phyloP scores from a whole-genome alignment of 2,888 invertebrate species.

The Pseudoips prasinana region DNA sequence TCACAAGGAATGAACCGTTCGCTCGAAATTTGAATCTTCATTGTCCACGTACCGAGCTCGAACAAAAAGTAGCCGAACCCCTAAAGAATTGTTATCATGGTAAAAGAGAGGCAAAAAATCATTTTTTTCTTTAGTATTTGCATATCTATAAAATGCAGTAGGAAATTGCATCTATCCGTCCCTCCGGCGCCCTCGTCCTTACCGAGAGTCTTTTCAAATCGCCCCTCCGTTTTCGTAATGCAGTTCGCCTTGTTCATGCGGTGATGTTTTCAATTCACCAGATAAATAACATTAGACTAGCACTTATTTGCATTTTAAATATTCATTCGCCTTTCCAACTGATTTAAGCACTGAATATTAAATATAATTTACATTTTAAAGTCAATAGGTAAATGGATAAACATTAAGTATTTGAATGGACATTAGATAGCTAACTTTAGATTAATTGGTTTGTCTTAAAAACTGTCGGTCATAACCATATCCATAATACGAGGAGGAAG shows the following conservation, averaged over 20 bases:
- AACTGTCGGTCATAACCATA: too few relatives aligned
- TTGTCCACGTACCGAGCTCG: constrained; percentile 26
- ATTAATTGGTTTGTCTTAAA: too few relatives aligned
- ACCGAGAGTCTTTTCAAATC: constrained; percentile 55
- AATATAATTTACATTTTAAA: background rate
- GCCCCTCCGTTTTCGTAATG: constrained; percentile 42
- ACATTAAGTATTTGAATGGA: background rate
- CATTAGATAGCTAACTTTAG: too few relatives aligned
- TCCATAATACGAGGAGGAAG: too few relatives aligned
- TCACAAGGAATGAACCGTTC: background rate
- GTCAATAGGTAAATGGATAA: background rate
- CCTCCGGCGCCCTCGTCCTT: constrained; percentile 42
- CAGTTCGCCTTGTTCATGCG: constrained; percentile 41
- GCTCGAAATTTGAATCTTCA: constrained; percentile 11
- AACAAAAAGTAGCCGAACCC: constrained; percentile 19
- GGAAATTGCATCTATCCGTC: constrained; percentile 55
- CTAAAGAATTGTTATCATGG: constrained; percentile 35
- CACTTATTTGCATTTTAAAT: constrained; percentile 43
- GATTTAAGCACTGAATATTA: too few relatives aligned
- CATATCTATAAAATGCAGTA: constrained; percentile 53
- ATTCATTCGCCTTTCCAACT: background rate
- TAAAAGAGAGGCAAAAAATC: constrained; percentile 44
- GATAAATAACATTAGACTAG: constrained; percentile 33
- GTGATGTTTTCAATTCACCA: constrained; percentile 55
- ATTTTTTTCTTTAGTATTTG: constrained; percentile 37